Evolutionary conservation across 2,797 vertebrate genomes (phyloP), one percentile per base, ranked within the genome.

Genomic region (Ibycter americanus): DNA sequence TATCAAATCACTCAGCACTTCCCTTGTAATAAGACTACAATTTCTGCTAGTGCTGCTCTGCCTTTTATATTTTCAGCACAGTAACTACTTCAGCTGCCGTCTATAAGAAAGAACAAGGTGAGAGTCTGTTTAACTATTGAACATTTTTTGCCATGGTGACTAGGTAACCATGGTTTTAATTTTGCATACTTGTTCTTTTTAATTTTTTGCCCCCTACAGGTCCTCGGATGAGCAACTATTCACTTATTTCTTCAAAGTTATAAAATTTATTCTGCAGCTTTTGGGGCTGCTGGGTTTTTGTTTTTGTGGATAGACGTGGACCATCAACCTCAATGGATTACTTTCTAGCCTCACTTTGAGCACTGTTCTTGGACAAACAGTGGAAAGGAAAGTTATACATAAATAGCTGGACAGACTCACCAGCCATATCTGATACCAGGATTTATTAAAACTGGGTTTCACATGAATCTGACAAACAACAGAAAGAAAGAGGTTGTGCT

Each of bases 361-460:
- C 19, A 76, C 18, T 52, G 27, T 46, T 83, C 68, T 81, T 76
- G 22, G 32, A 56, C 7, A 72, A 91, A 25, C 27, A 72, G 4
- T 21, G 26, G 18, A 76, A 96, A 90, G n/a, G 9, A 82, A 84
- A 47, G 11, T 54, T 79, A 31, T 15, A 47, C 25, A 17, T 27
- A 89, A 93, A 52, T 6, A 73, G 71, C 36, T 38, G 40, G 8
- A 56, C 71, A 73, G 15, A 55, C 10, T 52, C 70, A 80, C 12
- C 36, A 80, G 51, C 20, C 84, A 46, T 63, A 66, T 65, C 36
- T 62, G 49, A 23, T 18, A 62, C 9, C 20, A 76, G 46, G 27
- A 92, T 52, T 66, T 79, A 67, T 46, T 80, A 83, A 70, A 95
- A 84, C 15, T 44, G 16, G 18, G 29, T 90, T 93, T 92, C 62